Evolutionary conservation across 2,797 vertebrate genomes (phyloP).

Genomic region (Halcyon leucocephala): DNA sequence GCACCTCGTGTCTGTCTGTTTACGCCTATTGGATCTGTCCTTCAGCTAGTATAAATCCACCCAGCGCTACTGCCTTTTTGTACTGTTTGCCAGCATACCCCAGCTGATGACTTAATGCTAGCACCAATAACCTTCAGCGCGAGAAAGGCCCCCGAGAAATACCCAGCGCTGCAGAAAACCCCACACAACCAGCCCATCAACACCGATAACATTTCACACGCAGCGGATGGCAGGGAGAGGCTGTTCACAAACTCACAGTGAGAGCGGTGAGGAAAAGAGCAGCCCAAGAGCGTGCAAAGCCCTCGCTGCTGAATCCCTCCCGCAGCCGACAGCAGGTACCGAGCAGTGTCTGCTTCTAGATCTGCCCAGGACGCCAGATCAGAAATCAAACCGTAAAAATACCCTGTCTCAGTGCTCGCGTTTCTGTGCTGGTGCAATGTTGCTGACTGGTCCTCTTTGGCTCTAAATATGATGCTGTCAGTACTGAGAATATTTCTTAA

Average conservation of each 20-base stretch:
- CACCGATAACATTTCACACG: neutral
- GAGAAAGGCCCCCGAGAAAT: neutral
- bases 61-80: neutral
- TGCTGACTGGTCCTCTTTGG: slow-evolving; percentile 49
- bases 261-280: neutral
- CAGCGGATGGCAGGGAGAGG: neutral
- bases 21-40: neutral
- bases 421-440: neutral
- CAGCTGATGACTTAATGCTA: slow-evolving; percentile 24
- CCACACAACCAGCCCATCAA: neutral
- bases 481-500: slow-evolving; percentile 67
- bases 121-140: slow-evolving; percentile 15
- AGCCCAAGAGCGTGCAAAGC: neutral
- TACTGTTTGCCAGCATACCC: neutral
- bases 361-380: neutral
- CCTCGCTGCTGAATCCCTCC: neutral
- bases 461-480: slow-evolving; percentile 65
- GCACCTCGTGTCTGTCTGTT: neutral
- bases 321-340: neutral
- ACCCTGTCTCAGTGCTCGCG: neutral
- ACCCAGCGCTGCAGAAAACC: slow-evolving; percentile 19
- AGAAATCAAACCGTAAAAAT: slow-evolving; percentile 24
- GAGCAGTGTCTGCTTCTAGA: neutral
- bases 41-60: neutral
- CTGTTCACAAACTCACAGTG: slow-evolving; percentile 11